These are phyloP conservation scores for Colaptes auratus DNA, from an alignment of 2,113 vertebrate species.

Conservation along the genomic window DNA sequence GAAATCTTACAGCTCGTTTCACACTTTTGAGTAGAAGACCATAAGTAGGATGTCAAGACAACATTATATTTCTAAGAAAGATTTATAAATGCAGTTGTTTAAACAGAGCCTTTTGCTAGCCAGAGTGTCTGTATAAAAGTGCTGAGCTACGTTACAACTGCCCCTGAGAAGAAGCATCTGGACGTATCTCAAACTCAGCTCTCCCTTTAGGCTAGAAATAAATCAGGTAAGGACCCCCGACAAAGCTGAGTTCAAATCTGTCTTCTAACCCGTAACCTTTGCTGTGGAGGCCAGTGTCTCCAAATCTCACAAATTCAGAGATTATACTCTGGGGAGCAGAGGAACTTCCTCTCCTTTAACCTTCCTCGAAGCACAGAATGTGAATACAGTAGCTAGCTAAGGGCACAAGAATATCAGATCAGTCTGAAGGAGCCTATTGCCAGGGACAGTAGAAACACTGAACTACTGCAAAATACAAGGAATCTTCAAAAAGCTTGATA, in stretches of 20 bases:
- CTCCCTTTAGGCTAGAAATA: neutral
- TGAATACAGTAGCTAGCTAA: neutral
- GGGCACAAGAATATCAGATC: neutral
- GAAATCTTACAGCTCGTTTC: neutral
- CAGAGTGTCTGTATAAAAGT: neutral
- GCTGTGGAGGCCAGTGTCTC: neutral
- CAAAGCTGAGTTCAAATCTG: neutral
- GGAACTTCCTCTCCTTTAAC: neutral
- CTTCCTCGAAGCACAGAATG: neutral
- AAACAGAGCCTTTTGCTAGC: slow-evolving; percentile 5
- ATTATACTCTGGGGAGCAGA: neutral
- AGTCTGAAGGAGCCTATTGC: neutral
- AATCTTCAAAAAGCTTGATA: fast-evolving
- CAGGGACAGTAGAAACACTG: neutral
- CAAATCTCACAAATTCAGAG: neutral
- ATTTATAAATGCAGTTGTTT: slow-evolving; percentile 8
- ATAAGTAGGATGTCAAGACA: neutral
- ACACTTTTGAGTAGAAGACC: neutral
- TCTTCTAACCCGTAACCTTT: neutral
- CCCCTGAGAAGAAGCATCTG: slow-evolving; percentile 56
- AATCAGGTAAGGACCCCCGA: neutral
- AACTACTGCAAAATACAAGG: neutral
- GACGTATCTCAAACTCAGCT: neutral
- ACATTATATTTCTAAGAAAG: neutral
- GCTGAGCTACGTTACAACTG: neutral